Evolutionary conservation across 2,888 invertebrate species (phyloP).

Genomic region (Cremastobaeus sp.): DNA sequence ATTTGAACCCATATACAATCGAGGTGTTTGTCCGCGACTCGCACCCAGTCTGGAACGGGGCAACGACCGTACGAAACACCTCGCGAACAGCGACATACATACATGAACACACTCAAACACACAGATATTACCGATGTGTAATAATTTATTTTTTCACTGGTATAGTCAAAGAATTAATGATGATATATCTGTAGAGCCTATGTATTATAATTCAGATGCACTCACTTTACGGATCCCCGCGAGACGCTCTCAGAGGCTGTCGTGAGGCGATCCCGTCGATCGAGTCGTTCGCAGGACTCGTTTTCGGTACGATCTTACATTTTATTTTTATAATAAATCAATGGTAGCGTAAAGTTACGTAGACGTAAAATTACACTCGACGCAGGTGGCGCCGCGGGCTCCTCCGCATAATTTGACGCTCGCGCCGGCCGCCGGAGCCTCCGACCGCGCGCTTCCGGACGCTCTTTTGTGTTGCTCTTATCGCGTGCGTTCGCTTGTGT

Average conservation of each 20-base stretch:
- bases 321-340: slow-evolving; percentile 74
- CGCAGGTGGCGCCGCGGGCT: slow-evolving; percentile 66
- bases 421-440: slow-evolving; percentile 10
- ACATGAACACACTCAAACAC: slow-evolving; percentile 62
- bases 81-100: slow-evolving; percentile 61
- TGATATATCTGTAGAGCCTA: slow-evolving; percentile 77
- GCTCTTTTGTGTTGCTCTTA: slow-evolving; percentile 21
- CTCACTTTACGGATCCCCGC: slow-evolving; percentile 73
- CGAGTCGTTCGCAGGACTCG: slow-evolving; percentile 64
- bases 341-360: no score
- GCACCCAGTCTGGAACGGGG: slow-evolving; percentile 41
- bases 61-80: slow-evolving; percentile 54
- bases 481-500: no score
- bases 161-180: slow-evolving; percentile 67
- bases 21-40: slow-evolving; percentile 60
- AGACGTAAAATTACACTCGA: slow-evolving; percentile 63
- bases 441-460: slow-evolving; percentile 15
- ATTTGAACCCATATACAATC: slow-evolving; percentile 63
- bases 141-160: slow-evolving; percentile 79
- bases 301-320: slow-evolving; percentile 76
- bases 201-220: slow-evolving; percentile 76
- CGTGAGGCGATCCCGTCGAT: slow-evolving; percentile 28
- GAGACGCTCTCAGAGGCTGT: slow-evolving; percentile 61
- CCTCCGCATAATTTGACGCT: slow-evolving; percentile 57
- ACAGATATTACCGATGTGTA: slow-evolving; percentile 75